Evolutionary conservation across 2,797 vertebrate species (phyloP).

Genomic region (Coilia nasus): DNA sequence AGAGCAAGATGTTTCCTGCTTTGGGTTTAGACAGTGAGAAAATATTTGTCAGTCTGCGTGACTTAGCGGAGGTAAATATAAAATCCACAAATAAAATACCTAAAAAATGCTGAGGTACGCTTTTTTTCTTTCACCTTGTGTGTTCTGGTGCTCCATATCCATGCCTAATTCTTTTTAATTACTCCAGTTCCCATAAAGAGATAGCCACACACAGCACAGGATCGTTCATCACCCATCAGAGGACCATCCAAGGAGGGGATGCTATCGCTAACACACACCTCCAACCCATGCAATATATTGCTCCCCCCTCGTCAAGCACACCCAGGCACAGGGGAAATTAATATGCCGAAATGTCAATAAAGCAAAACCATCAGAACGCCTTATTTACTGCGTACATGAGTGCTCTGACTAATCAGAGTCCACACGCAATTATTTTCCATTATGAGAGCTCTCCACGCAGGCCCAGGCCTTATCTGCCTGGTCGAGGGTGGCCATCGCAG

Average conservation of each 20-base stretch:
- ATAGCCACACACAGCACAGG: not conserved
- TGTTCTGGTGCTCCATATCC: not conserved
- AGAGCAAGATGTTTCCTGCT: not conserved
- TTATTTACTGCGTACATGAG: slow-evolving; percentile 17
- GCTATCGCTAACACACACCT: not conserved
- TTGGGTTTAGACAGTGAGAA: not conserved
- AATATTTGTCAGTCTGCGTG: not conserved
- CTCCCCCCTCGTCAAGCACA: not conserved
- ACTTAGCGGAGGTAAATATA: not conserved
- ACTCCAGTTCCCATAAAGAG: not conserved
- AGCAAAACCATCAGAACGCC: slow-evolving; percentile 33
- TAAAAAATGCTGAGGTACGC: not conserved
- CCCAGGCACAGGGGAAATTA: not conserved
- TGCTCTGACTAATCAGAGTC: not conserved
- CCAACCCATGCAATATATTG: not conserved
- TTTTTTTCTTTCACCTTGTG: not conserved
- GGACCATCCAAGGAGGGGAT: not conserved
- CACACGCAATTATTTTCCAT: not conserved
- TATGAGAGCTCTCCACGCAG: not conserved
- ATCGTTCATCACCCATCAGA: not conserved
- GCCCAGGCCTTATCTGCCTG: not conserved
- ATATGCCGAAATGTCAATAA: slow-evolving; percentile 41
- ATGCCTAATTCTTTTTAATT: not conserved
- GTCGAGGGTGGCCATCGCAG: not conserved
- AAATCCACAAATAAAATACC: not conserved